Conservation (phyloP, 2,113 vertebrate genomes). For the Oryzias curvinotus region DNA sequence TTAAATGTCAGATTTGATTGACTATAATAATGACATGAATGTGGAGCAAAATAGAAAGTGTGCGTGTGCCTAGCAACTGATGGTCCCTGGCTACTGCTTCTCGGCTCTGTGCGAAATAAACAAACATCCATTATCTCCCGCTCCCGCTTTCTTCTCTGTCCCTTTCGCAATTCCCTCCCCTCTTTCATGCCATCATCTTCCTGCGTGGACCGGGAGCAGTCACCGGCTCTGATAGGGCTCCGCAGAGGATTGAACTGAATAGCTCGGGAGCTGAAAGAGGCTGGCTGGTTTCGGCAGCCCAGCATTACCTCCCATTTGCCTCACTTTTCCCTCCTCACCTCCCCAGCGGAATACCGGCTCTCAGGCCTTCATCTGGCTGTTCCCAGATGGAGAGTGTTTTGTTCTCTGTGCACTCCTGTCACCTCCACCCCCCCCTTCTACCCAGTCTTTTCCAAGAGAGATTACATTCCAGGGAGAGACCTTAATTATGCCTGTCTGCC, state of each 20-base stretch:
- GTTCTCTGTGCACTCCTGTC: slow-evolving; percentile 65
- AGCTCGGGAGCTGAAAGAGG: slow-evolving; percentile 68
- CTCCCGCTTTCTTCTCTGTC: slow-evolving; percentile 56
- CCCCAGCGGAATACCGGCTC: slow-evolving; percentile 70
- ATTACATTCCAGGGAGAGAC: slow-evolving; percentile 74
- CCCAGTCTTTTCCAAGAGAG: slow-evolving; percentile 66
- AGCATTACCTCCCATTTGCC: slow-evolving; percentile 76
- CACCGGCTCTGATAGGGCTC: slow-evolving; percentile 68
- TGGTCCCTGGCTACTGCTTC: slow-evolving; percentile 45
- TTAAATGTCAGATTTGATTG: slow-evolving; percentile 61
- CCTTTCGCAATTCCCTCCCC: slow-evolving; percentile 50
- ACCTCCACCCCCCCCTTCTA: slow-evolving; percentile 53
- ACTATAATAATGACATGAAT: slow-evolving; percentile 40
- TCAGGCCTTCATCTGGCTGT: slow-evolving; percentile 69
- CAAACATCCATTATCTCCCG: slow-evolving; percentile 71
- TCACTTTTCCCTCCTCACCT: slow-evolving; percentile 59
- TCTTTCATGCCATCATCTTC: slow-evolving; percentile 60
- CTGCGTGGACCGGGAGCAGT: slow-evolving; percentile 53
- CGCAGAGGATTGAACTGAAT: slow-evolving; percentile 70
- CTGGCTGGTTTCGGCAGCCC: slow-evolving; percentile 65
- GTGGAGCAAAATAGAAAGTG: slow-evolving; percentile 28
- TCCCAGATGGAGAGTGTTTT: slow-evolving; percentile 75
- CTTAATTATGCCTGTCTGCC: slow-evolving; percentile 76
- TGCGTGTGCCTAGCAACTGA: slow-evolving; percentile 52
- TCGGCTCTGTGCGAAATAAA: slow-evolving; percentile 57